phyloP scores from a whole-genome alignment of 2,113 vertebrate species.

The Triplophysa rosa region DNA sequence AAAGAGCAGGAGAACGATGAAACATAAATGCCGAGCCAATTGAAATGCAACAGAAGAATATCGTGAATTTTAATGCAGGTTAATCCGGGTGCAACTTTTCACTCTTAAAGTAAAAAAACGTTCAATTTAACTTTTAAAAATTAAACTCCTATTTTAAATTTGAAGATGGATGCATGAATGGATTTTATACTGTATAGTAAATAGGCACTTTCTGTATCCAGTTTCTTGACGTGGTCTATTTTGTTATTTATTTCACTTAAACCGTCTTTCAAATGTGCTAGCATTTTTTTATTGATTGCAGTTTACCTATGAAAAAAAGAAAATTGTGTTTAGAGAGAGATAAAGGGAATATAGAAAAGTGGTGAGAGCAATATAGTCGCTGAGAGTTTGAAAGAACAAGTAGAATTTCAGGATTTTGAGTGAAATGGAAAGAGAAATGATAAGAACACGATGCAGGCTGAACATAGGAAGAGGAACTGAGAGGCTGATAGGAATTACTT shows the following conservation, averaged over 20 bases:
- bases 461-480: background rate
- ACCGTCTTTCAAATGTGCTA: no score
- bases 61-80: background rate
- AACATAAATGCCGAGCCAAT: background rate
- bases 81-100: background rate
- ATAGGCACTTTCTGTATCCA: no score
- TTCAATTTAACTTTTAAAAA: background rate
- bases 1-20: slow-evolving; percentile 2
- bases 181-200: no score
- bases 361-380: background rate
- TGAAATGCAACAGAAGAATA: background rate
- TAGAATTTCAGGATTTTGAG: no score
- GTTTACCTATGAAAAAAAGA: no score
- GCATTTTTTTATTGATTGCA: no score
- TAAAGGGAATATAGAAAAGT: no score
- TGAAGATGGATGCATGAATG: no score
- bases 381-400: background rate
- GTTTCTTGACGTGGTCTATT: no score
- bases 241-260: no score
- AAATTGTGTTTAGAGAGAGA: no score
- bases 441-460: background rate
- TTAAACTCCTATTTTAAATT: background rate
- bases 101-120: background rate
- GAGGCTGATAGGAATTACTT: no score
- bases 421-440: background rate